Evolutionary conservation across 2,797 vertebrate species (phyloP).

Genomic region (Chiloscyllium punctatum): DNA sequence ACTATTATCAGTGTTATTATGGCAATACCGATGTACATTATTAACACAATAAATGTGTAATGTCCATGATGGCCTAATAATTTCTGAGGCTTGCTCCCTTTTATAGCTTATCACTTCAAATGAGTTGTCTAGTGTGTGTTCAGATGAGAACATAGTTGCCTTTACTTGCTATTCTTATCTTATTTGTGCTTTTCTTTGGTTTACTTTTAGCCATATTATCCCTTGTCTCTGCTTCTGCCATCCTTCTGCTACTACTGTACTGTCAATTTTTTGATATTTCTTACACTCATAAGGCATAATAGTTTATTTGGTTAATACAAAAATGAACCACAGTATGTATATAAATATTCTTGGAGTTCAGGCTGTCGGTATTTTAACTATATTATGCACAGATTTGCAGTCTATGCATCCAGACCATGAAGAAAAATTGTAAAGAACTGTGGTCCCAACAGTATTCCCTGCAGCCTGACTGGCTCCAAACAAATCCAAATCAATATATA

Average conservation of each 20-base stretch:
- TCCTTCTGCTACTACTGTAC: not conserved
- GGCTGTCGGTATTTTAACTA: not conserved
- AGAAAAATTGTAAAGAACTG: not conserved
- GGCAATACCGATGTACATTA: too few relatives aligned
- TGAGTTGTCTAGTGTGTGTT: not conserved
- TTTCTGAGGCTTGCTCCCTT: not conserved
- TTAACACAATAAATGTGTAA: not conserved
- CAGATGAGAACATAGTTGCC: not conserved
- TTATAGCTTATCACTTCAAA: not conserved
- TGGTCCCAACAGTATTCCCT: not conserved
- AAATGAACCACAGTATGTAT: not conserved
- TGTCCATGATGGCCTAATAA: not conserved
- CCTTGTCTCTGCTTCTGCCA: not conserved
- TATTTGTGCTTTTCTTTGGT: not conserved
- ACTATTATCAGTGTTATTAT: not conserved
- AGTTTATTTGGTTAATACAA: not conserved
- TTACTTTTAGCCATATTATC: not conserved
- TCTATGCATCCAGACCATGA: not conserved
- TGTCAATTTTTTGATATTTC: not conserved
- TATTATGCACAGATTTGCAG: not conserved
- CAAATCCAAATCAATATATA: not conserved
- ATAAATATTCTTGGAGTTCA: not conserved
- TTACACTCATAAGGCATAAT: not conserved
- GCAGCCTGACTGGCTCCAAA: not conserved
- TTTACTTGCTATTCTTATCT: not conserved